These are phyloP conservation scores for Cyrtodaria siliqua DNA, from an alignment of 2,888 invertebrate genomes.

Conservation along the genomic window DNA sequence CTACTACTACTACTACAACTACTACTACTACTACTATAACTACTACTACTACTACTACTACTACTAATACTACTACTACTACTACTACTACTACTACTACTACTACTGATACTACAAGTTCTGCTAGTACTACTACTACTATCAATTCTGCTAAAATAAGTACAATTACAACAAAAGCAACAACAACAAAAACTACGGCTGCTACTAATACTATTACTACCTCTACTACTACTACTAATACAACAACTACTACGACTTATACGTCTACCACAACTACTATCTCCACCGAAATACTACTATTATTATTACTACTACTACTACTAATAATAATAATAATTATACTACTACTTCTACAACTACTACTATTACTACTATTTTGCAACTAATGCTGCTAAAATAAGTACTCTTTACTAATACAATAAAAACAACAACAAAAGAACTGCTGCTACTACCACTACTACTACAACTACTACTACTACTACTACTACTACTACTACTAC, in stretches of 20 bases:
- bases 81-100: too few species aligned
- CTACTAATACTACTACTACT: too few species aligned
- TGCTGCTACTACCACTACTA: background rate
- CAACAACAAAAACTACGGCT: background rate
- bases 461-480: conserved; percentile 1
- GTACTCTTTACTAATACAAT: background rate
- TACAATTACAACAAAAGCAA: background rate
- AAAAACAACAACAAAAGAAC: background rate
- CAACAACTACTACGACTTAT: background rate
- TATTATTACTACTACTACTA: too few species aligned
- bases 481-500: background rate
- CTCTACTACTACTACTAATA: too few species aligned
- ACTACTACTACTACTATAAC: background rate
- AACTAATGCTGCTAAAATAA: background rate
- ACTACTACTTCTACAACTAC: too few species aligned
- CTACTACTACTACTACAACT: background rate
- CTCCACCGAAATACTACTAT: too few species aligned
- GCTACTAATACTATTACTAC: too few species aligned
- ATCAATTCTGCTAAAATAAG: background rate
- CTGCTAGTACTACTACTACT: too few species aligned
- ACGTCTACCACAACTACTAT: too few species aligned
- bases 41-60: too few species aligned
- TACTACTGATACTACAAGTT: too few species aligned
- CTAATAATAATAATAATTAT: too few species aligned
- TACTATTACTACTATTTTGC: background rate